Base-by-base conservation (phyloP, 2,797 vertebrate genomes). In the Helicolenus hilgendorfi region DNA sequence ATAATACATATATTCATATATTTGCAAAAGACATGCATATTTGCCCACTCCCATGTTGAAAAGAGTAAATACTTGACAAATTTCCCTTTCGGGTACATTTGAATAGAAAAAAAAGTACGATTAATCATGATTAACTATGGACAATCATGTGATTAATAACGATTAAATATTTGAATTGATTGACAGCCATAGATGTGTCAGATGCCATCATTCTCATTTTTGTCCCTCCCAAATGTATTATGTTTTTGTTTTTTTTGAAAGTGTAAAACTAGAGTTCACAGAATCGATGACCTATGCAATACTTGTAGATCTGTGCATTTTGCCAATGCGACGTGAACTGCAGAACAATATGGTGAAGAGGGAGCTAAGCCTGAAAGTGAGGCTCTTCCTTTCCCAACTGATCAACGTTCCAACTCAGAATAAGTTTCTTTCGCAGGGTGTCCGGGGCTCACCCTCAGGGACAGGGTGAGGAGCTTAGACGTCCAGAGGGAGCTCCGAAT, bases 391-490 rank as follows among this genome's bases (percentile, higher is more conserved):
- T 70, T 15, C 24, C 31, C 1, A 53, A 5, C 22, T 69, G 36
- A 68, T 68, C 72, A 63, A 64, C 9, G 1, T 27, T 69, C 18
- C 14, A 11, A 7, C 55, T 22, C 7, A 4, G 33, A 65, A 33
- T 11, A 45, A 63, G 14, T 64, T 84, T 84, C 53, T 45, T 33
- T 69, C 0, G 7, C 27, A 27, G 49, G 36, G 20, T 70, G 35
- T 87, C 27, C 74, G 22, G 60, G 62, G 22, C 72, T 86, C 27
- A 27, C 62, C 71, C 38, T 56, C 45, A 60, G 85, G 74, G 59
- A 75, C 70, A 74, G 55, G 68, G 27, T 70, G 55, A 58, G 15
- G 53, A 68, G 60, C 38, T 72, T 41, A 82, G 45, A 72, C 9
- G 9, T 85, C 72, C 76, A 49, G 18, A 53, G 59, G 79, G 81